Conservation (phyloP, 2,888 invertebrate species). For the Leucoma salicis region DNA sequence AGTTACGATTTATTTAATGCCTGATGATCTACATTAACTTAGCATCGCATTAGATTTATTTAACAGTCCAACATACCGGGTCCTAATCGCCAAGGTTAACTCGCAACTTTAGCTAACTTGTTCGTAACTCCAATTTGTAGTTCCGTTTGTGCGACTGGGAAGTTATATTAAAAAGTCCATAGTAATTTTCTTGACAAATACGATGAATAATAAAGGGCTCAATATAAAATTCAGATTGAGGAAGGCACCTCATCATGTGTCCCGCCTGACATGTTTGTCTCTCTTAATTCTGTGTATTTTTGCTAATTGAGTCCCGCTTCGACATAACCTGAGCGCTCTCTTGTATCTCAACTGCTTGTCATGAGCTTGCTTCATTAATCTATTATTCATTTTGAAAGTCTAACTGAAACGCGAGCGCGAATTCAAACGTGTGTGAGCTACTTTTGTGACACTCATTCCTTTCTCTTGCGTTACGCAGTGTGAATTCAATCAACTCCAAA, state of each 20-base stretch:
- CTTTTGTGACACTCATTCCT: conserved; percentile 22
- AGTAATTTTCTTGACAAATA: conserved; percentile 80
- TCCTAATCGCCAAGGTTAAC: conserved; percentile 66
- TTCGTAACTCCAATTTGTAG: conserved; percentile 73
- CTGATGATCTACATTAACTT: conserved; percentile 60
- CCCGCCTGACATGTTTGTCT: conserved; percentile 72
- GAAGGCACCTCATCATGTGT: conserved; percentile 67
- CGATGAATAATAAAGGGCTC: conserved; percentile 76
- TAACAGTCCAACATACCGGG: conserved; percentile 60
- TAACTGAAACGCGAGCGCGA: conserved; percentile 50
- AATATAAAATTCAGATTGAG: conserved; percentile 80
- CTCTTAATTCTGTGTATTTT: conserved; percentile 79
- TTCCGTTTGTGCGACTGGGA: conserved; percentile 65
- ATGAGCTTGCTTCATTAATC: conserved; percentile 50
- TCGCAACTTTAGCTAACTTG: conserved; percentile 60
- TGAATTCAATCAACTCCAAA: conserved; percentile 76
- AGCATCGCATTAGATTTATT: conserved; percentile 66
- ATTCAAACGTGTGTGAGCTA: conserved; percentile 29
- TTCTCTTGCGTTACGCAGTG: conserved; percentile 52
- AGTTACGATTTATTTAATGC: conserved; percentile 22
- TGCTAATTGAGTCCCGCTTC: conserved; percentile 76
- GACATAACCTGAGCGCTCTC: conserved; percentile 57
- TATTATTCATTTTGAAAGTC: conserved; percentile 62
- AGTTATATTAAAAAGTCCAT: conserved; percentile 82
- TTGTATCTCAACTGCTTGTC: conserved; percentile 14